Evolutionary conservation across 2,113 vertebrate species (phyloP).

Genomic region (Hystrix brachyura): DNA sequence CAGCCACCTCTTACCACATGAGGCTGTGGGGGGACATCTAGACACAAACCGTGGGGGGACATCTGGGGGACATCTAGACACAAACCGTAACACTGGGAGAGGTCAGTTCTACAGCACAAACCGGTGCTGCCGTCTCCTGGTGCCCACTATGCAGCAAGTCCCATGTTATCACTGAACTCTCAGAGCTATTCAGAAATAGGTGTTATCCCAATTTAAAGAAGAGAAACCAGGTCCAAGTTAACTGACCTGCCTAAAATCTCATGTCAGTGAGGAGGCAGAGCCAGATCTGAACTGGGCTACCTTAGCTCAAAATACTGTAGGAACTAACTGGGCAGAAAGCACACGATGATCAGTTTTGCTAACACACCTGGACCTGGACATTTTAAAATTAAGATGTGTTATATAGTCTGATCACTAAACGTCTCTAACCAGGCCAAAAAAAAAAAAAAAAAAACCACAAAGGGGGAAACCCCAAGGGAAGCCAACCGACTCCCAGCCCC

Average conservation of each 20-base stretch:
- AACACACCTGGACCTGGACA: neutral
- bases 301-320: neutral
- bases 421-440: no score
- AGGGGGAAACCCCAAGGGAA: no score
- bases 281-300: neutral
- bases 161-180: neutral
- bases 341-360: neutral
- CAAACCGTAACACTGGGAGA: neutral
- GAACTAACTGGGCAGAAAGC: neutral
- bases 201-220: neutral
- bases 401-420: no score
- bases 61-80: no score
- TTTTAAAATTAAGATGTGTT: neutral
- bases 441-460: no score
- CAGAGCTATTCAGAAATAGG: conserved; percentile 27
- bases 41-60: no score
- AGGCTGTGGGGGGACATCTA: no score
- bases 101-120: neutral
- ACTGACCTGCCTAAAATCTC: conserved; percentile 10
- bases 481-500: no score
- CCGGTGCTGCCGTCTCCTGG: neutral
- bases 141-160: neutral
- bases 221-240: conserved; percentile 6
- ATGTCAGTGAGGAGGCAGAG: neutral
- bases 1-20: no score